Conservation (phyloP, 1,140 invertebrate species). For the Orius insidiosus region DNA sequence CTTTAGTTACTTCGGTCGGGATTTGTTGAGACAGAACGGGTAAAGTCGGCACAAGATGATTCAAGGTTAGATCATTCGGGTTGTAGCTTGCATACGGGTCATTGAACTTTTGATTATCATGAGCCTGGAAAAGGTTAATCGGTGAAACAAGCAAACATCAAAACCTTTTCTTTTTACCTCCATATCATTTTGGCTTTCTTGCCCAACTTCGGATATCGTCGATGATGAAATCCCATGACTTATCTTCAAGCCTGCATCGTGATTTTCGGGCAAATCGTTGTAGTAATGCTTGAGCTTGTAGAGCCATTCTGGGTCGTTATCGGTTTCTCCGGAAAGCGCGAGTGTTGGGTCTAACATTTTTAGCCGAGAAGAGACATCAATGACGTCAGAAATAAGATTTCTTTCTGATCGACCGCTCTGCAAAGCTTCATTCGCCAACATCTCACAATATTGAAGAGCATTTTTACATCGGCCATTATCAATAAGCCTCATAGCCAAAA, state of each 20-base stretch:
- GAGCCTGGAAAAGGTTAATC: too few species aligned
- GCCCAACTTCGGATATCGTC: constrained; percentile 7
- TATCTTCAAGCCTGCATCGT: not conserved
- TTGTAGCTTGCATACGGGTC: too few species aligned
- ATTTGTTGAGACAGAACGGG: too few species aligned
- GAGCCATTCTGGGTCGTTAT: constrained; percentile 20
- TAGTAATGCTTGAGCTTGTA: constrained; percentile 8
- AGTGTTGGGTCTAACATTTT: constrained; percentile 15
- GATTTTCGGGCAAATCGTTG: constrained; percentile 7
- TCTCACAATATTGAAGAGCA: constrained; percentile 66
- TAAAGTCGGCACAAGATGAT: too few species aligned
- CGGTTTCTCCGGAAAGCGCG: constrained; percentile 11
- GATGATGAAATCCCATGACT: constrained; percentile 1
- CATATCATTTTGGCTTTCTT: not conserved
- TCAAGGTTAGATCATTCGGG: too few species aligned
- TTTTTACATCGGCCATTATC: constrained; percentile 34
- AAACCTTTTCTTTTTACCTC: too few species aligned
- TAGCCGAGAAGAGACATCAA: constrained; percentile 15
- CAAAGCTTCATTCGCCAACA: constrained; percentile 37
- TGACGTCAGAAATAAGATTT: constrained; percentile 8
- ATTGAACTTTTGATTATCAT: too few species aligned
- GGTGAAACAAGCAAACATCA: too few species aligned
- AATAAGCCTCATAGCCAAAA: constrained; percentile 53
- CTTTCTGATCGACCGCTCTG: constrained; percentile 24
- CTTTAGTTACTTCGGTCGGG: not conserved